These are phyloP conservation scores for Cataglyphis hispanica DNA, from an alignment of 1,140 invertebrate species.

Conservation along the genomic window DNA sequence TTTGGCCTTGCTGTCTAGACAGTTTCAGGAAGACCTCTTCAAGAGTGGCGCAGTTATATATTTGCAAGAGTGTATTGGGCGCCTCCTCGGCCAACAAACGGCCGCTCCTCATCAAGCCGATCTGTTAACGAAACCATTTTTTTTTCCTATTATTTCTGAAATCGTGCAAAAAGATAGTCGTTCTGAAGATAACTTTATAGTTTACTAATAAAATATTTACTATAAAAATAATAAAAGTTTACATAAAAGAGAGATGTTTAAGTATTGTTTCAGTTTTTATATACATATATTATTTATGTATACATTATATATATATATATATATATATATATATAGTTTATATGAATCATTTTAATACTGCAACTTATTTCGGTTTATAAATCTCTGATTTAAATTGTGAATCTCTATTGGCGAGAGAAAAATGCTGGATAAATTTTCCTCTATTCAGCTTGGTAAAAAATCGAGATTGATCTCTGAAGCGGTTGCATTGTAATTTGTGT, in stretches of 20 bases:
- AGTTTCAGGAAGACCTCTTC: conserved; percentile 98
- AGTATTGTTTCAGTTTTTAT: background rate
- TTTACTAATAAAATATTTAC: background rate
- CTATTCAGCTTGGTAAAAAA: conserved; percentile 7
- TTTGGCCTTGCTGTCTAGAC: conserved; percentile 89
- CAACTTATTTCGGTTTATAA: background rate
- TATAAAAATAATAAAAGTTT: background rate
- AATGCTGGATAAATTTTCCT: background rate
- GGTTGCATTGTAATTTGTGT: conserved; percentile 23
- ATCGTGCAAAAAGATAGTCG: background rate
- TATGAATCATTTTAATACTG: background rate
- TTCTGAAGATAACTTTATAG: background rate
- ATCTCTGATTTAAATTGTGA: background rate
- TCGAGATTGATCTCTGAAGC: background rate
- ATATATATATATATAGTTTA: background rate
- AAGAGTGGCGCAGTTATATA: conserved; percentile 94
- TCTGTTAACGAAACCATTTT: conserved; percentile 86
- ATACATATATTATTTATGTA: background rate
- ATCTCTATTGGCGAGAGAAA: background rate
- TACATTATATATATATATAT: too few relatives aligned
- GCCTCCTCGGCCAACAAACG: conserved; percentile 96
- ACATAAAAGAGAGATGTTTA: background rate
- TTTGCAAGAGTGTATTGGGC: conserved; percentile 93
- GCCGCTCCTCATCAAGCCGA: conserved; percentile 97
- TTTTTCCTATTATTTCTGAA: background rate